Conservation (phyloP, 2,888 invertebrate species). For the Orthosia incerta region DNA sequence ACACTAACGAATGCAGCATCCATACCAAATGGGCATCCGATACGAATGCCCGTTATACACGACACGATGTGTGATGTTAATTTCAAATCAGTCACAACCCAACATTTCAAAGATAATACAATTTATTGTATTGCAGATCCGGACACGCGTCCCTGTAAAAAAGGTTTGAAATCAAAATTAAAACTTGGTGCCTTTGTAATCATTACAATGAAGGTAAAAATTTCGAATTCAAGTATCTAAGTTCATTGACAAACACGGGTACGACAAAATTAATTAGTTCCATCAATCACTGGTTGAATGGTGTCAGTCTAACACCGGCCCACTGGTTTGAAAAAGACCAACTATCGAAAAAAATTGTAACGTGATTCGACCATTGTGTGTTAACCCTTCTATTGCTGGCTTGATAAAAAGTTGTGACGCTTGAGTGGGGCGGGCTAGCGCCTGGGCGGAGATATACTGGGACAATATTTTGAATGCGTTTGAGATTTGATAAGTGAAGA, state of each 20-base stretch:
- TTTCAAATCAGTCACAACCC: conserved; percentile 55
- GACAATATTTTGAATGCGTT: conserved; percentile 85
- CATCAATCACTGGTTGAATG: conserved; percentile 88
- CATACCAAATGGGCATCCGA: conserved; percentile 31
- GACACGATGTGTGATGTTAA: conserved; percentile 30
- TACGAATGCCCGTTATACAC: conserved; percentile 31
- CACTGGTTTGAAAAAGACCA: conserved; percentile 84
- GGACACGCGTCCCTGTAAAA: conserved; percentile 55
- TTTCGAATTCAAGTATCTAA: conserved; percentile 83
- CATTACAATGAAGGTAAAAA: conserved; percentile 76
- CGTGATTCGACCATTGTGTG: conserved; percentile 87
- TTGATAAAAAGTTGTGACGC: conserved; percentile 76
- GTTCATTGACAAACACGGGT: conserved; percentile 79
- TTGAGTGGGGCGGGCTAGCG: conserved; percentile 77
- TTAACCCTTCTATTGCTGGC: conserved; percentile 79
- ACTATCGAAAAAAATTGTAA: conserved; percentile 84
- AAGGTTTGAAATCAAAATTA: conserved; percentile 68
- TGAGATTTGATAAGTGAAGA: conserved; percentile 71
- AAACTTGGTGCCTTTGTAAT: conserved; percentile 77
- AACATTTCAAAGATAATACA: conserved; percentile 50
- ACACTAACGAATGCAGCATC: conserved; percentile 44
- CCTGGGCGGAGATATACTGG: conserved; percentile 81
- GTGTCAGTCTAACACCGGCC: conserved; percentile 83
- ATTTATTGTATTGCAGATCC: conserved; percentile 52
- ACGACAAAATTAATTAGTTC: conserved; percentile 90